Base-by-base conservation (phyloP, 2,113 vertebrate genomes). In the Agapornis roseicollis region DNA sequence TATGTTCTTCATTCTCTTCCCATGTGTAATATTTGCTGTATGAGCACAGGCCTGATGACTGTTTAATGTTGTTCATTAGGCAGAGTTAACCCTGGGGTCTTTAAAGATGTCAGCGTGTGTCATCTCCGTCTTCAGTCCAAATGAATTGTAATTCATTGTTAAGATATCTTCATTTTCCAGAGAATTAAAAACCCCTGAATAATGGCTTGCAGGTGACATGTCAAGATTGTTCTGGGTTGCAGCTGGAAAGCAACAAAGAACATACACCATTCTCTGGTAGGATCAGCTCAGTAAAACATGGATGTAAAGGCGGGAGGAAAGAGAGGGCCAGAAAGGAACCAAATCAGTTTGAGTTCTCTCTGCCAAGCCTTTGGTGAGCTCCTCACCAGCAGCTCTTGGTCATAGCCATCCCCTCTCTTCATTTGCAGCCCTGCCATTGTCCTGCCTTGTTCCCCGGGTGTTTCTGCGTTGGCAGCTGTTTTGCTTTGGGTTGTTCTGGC, bases 361-460 rank as follows among this genome's bases (percentile, higher is more conserved):
- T 91, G 70, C 41, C 50, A 78, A n/a, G 37, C 46, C 41, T 92
- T 72, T 39, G 44, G 29, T 44, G 37, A 73, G 7, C 13, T 80
- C 33, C 12, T 53, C 28, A 49, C 58, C 58, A 80, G 53, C 49
- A n/a, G 37, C 7, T 90, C n/a, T 20, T 17, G 27, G 23, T 41
- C 0, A 0, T 25, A 35, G 17, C 49, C 1, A 0, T 31, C 63
- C 19, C 44, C n/a, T 46, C 37, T 42, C 22, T 61, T 66, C 29
- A 3, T 2, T 3, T 35, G 52, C 88, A 69, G 64, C 60, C 20
- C 49, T 73, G 46, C 46, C 44, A 10, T 12, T 11, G 12, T 7
- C 50, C 39, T 1, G 0, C n/a, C 49, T 29, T 4, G 0, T 6
- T 23, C 17, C 33, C 41, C 1, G 1, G 4, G 7, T 10, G 29